A percentile compares a stretch with the other conserved stretches of the same genome.
Evolutionary conservation across 2,113 vertebrate genomes (phyloP).

Genomic region (Tyrannus savana): DNA sequence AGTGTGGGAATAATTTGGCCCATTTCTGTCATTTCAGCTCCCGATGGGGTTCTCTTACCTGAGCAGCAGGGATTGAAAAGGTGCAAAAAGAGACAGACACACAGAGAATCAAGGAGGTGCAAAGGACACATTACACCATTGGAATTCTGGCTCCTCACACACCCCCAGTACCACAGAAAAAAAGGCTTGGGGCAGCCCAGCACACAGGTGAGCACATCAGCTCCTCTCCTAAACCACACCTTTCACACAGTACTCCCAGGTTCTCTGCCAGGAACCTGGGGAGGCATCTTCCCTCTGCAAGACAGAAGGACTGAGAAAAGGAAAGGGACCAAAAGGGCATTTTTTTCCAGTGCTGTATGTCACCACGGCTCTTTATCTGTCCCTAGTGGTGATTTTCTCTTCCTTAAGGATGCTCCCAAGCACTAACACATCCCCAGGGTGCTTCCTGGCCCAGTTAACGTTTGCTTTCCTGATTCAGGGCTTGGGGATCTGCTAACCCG

Average conservation of each 20-base stretch:
- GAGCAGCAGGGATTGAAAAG: background rate
- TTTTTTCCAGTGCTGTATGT: background rate
- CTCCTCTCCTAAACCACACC: background rate
- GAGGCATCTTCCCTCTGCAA: background rate
- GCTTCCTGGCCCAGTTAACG: background rate
- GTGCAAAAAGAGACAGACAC: background rate
- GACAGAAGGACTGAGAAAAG: background rate
- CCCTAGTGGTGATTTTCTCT: background rate
- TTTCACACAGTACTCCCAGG: accelerated
- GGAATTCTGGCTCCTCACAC: accelerated
- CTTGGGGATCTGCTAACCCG: background rate
- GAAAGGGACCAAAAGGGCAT: background rate
- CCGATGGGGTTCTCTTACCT: background rate
- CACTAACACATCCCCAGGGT: background rate
- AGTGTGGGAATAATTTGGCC: background rate
- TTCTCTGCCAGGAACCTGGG: background rate
- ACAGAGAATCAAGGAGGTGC: background rate
- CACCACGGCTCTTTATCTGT: background rate
- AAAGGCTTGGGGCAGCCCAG: background rate
- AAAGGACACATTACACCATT: accelerated
- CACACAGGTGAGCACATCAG: background rate
- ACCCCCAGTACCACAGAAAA: background rate
- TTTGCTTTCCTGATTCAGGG: background rate
- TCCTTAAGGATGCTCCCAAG: background rate
- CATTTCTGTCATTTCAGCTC: background rate